Base-by-base conservation (phyloP, 1,140 invertebrate genomes). In the Episyrphus balteatus region DNA sequence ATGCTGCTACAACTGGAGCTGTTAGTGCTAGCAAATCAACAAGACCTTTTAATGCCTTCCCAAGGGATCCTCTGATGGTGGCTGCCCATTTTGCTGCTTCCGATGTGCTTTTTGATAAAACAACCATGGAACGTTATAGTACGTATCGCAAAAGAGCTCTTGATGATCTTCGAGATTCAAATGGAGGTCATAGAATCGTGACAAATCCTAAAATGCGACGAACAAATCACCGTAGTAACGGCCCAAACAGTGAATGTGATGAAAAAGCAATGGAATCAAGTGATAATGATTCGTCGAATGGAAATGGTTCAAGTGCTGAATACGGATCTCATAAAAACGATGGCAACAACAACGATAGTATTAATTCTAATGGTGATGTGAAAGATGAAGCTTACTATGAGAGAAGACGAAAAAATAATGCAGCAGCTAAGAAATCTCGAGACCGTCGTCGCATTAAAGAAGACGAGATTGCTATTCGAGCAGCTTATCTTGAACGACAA, bases 391-490 rank as follows among this genome's bases (percentile, higher is more conserved):
- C 83, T 1, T 97, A 97, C 61, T 84, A 83, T 72, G 89, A 92
- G 59, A 75, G 90, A 48, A 71, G 93, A 10, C 78, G 84, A 47
- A 93, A 93, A 63, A 97, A 98, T 63, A 98, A 98, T 65, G 88
- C 87, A 53, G 93, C 94, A 0, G 94, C 94, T 1, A 98, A 98
- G 67, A 76, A 91, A 46, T 95, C 91, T 1, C 74, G 94, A 34
- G 92, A 98, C 57, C 82, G 88, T 1, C 74, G 94, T 46, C 75
- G 91, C 55, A 78, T 83, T 12, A 92, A 96, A 61, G 93, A 97
- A 63, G 88, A 96, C 48, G 87, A 92, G 59, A 86, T 96, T 14
- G 88, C 92, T 0, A 85, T 96, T 31, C 71, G 88, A 45, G 87
- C 88, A 1, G 83, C 84, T 0, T 92, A 83, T 51, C 71, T 97